Base-by-base conservation (phyloP, 2,113 vertebrate species). In the Megaleporinus macrocephalus region DNA sequence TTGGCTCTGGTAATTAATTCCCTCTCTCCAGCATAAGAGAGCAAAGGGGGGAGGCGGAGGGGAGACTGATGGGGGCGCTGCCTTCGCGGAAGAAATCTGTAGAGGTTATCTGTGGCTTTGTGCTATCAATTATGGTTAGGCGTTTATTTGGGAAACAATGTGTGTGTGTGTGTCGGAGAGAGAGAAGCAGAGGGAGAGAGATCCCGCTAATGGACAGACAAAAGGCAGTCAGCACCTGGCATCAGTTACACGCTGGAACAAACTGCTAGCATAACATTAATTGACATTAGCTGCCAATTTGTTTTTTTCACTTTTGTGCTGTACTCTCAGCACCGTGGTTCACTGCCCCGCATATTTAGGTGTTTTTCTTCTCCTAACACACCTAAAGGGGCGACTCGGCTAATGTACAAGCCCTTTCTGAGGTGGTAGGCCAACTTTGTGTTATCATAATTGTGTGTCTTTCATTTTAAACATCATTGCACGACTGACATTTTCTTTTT, bases 1-100 rank as follows among this genome's bases (percentile, higher is more conserved):
- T 99, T 97, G 97, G 96, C 95, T 96, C 95, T 95, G 95, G 97
- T 98, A 99, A 99, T 98, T 97, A 98, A 98, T 98, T 97, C 96
- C 94, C 92, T 93, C 92, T 94, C 95, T 95, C 92, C 92, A 95
- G 94, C 95, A 93, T 96, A 94, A 92, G 95, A 90, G 91, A 91
- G 91, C 85, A 89, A 90, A 89, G 69, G 84, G 86, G 27, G 78
- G 83, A 84, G 88, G 88, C 88, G 75, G 76, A 36, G 83, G 82
- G 29, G 47, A 76, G 69, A 79, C 55, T 33, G 24, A 78, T 68
- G 77, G 68, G 62, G 11, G 26, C 22, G 33, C 30, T 29, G 61
- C 80, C 57, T 82, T 83, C 71, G 80, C 71, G 66, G 73, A 81
- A 85, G 76, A 85, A 84, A 84, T 76, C 71, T 82, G 85, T 85